Conservation (phyloP, 2,113 vertebrate species). For the Atrichornis clamosus region DNA sequence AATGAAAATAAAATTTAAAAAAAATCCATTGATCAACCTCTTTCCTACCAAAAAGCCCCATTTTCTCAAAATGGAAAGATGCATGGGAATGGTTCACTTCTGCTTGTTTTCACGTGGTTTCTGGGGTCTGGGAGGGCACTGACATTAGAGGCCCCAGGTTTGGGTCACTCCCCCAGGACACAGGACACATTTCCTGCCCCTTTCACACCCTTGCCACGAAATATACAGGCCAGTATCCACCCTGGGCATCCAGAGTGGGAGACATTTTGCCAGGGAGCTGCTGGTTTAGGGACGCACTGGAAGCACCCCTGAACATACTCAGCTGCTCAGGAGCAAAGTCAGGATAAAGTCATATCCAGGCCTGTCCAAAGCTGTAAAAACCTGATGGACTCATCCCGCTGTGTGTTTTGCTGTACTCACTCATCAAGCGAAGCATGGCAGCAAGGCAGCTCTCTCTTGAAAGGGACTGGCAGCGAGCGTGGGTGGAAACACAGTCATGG, state of each 20-base stretch:
- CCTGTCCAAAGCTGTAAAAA: background rate
- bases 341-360: background rate
- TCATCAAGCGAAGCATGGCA: background rate
- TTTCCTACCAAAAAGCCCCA: background rate
- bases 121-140: background rate
- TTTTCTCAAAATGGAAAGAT: background rate
- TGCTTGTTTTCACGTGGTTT: background rate
- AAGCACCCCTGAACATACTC: background rate
- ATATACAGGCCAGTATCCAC: background rate
- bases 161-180: background rate
- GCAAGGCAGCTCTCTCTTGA: background rate
- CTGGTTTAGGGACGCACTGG: accelerated
- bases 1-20: background rate
- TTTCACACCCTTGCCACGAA: background rate
- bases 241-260: background rate
- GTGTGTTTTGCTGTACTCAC: background rate
- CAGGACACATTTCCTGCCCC: background rate
- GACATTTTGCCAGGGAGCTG: background rate
- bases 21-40: background rate
- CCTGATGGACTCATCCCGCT: background rate
- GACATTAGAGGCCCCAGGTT: background rate
- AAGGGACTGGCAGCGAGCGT: background rate
- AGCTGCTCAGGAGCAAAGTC: background rate
- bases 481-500: background rate
- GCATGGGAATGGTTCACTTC: background rate